Percentiles rank a stretch among this genome's conserved stretches.
These are phyloP conservation scores for Pterobdella sp. DNA, from an alignment of 2,888 invertebrate genomes.

Conservation along the genomic window DNA sequence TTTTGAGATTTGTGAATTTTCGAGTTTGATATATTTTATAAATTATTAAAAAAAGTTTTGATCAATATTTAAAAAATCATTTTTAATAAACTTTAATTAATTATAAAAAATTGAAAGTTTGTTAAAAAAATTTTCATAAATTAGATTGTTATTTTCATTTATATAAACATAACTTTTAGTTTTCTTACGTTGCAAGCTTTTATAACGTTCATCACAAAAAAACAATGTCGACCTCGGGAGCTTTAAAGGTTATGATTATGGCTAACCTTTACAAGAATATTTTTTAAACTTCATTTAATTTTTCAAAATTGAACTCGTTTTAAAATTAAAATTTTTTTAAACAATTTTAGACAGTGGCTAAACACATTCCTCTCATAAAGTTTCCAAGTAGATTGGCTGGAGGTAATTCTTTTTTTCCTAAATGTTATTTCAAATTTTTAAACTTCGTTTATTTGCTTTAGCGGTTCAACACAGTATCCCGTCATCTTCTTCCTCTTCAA, in stretches of 20 bases:
- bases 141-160: neutral
- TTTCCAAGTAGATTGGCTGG: conserved; percentile 24
- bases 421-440: conserved; percentile 4
- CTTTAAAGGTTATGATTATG: neutral
- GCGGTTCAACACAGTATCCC: neutral
- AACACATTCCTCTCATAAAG: conserved; percentile 26
- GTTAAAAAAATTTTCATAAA: neutral
- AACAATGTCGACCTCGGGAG: conserved; percentile 7
- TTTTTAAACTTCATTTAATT: conserved; percentile 12
- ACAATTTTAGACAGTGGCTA: conserved; percentile 19
- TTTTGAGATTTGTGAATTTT: too few species aligned
- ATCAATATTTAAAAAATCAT: neutral
- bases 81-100: neutral
- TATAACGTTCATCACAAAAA: neutral
- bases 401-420: neutral
- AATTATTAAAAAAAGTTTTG: too few species aligned
- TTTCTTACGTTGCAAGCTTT: neutral
- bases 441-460: neutral
- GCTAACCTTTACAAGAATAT: neutral
- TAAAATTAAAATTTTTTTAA: conserved; percentile 7
- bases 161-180: neutral
- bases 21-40: too few species aligned
- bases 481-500: conserved; percentile 1
- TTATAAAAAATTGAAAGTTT: neutral
- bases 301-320: neutral